Evolutionary conservation across 2,113 vertebrate genomes (phyloP).

Genomic region (Melanocharis versteri): DNA sequence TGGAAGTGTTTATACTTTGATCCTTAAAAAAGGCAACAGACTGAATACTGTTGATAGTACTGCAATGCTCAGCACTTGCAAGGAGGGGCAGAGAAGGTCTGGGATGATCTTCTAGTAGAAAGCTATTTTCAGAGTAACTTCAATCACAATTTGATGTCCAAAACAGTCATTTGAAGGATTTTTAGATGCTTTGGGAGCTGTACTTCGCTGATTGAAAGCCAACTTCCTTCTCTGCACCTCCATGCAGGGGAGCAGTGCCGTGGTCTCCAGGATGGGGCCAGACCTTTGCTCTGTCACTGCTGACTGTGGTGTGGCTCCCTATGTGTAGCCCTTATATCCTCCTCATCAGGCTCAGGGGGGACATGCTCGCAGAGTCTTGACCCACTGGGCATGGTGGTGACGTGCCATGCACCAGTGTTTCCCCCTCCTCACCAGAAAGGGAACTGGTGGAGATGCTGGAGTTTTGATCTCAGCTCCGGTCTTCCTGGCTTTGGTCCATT

Average conservation of each 20-base stretch:
- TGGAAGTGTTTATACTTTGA: conserved; percentile 21
- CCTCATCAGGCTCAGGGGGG: not conserved
- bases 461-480: not conserved
- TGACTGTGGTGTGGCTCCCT: not conserved
- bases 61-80: not conserved
- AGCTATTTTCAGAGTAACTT: not conserved
- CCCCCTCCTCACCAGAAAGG: not conserved
- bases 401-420: not conserved
- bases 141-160: not conserved
- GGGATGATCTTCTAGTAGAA: not conserved
- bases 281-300: not conserved
- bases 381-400: accelerated
- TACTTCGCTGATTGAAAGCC: not conserved
- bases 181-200: not conserved
- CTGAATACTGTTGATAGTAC: not conserved
- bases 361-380: not conserved
- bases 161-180: not conserved
- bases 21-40: not conserved
- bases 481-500: not conserved
- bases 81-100: not conserved
- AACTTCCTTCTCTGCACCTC: not conserved
- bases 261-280: not conserved
- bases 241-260: accelerated
- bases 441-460: not conserved
- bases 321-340: accelerated